Base-by-base conservation (phyloP, 2,888 invertebrate genomes). In the Spicauda simplicius region DNA sequence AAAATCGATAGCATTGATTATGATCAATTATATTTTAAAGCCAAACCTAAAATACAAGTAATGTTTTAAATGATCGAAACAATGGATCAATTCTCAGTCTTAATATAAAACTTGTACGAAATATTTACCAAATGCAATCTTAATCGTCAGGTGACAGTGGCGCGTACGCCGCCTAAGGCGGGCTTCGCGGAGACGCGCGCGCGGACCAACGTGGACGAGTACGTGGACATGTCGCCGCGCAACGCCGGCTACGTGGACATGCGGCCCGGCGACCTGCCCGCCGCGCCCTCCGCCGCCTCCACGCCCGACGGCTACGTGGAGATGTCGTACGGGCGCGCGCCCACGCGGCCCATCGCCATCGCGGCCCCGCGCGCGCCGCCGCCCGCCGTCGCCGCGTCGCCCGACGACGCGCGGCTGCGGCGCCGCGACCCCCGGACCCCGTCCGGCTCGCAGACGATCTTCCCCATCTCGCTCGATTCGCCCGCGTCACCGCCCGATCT, bases 401-500 rank as follows among this genome's bases (percentile, higher is more conserved):
- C 77, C 74, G 66, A 71, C 77, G 45, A 80, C 20, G 83, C 69
- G 88, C 70, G 80, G 87, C 70, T 87, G 88, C 11, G 76, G 85
- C 74, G 64, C 54, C 54, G 74, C 19, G 37, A 48, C 48, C 71
- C 52, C n/a, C 83, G 90, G 2, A 94, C 95, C 0, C 94, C 94
- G 2, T n/a, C 33, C 19, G 95, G 95, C 56, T 95, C 95, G 7
- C 94, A 94, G 66, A 95, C 95, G 0, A 94, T 96, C 69, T 96
- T 96, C 82, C 96, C 96, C 0, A 93, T 96, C 76, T 95, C 95
- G 69, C 83, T 95, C 55, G 96, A 95, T 80, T 95, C 95, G 73
- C 96, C 96, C 0, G 94, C 94, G 16, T 95, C 95, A 2, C 95
- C 96, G 0, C 89, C 94, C 20, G 95, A 94, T 71, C 81, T 87